Evolutionary conservation across 2,113 vertebrate species (phyloP), one percentile per base, ranked within the genome.

Genomic region (Regulus satrapa): DNA sequence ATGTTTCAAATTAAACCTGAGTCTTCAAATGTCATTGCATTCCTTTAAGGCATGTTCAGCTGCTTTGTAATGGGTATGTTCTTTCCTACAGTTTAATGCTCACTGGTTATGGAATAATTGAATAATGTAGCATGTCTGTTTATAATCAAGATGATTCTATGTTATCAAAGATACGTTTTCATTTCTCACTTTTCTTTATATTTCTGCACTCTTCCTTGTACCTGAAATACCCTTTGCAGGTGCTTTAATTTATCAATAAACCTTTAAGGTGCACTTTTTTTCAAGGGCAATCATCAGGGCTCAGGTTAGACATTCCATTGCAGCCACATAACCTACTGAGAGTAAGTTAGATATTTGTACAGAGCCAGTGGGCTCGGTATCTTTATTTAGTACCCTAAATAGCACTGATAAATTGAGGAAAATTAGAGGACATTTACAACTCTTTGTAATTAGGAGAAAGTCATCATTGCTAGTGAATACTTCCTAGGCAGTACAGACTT

Each of bases 1-100:
- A 56, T 96, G 94, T 94, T 97, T 96, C 86, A 94, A 92, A 93
- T 97, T 81, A 94, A 89, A 79, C 41, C 52, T 66, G 32, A 69
- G 46, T 67, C 79, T 91, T 95, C 49, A 91, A 91, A 89, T 82
- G 61, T 86, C 85, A 75, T 31, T 90, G 64, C 51, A 62, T 89
- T 96, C 80, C 71, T 94, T 78, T 15, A 91, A 94, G 77, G 61
- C 32, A 18, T 73, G 46, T 85, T 91, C 76, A 55, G 18, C 54
- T 82, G 74, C 79, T 96, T 92, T 94, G 61, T 83, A 79, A 73
- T 62, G 55, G 41, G 21, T 41, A 66, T 92, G 54, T 48, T 71
- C 73, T 91, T 89, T 76, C 51, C 81, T 72, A 18, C 61, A 46
- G 21, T 82, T 88, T 85, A 75, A 76, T 64, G 45, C 45, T 95